Evolutionary conservation across 2,113 vertebrate species (phyloP).

Genomic region (Lepidothrix coronata): DNA sequence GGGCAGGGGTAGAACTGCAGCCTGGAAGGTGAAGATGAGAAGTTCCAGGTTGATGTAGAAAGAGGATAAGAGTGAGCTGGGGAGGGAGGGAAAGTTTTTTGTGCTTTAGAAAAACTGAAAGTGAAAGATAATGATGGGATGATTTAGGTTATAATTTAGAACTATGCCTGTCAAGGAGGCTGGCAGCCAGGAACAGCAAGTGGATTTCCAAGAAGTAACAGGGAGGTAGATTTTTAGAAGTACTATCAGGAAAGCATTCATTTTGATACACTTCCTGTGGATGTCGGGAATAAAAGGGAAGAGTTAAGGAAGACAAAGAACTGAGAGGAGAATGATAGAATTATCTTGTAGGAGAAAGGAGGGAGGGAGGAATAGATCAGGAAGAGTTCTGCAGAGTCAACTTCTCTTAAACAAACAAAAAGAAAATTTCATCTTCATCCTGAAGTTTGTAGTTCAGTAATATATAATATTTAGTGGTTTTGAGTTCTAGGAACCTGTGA

Average conservation of each 20-base stretch:
- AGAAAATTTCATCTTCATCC: background rate
- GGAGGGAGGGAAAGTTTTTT: background rate
- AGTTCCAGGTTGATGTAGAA: background rate
- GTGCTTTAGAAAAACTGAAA: background rate
- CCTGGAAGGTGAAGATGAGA: background rate
- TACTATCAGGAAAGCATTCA: background rate
- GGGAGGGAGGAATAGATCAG: background rate
- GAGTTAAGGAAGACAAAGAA: background rate
- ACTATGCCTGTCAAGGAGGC: background rate
- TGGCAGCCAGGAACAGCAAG: background rate
- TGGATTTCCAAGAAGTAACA: background rate
- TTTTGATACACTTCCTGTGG: background rate
- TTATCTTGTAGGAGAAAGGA: background rate
- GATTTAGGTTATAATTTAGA: background rate
- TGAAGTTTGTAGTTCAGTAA: background rate
- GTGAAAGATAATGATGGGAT: background rate
- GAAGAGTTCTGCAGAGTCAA: background rate
- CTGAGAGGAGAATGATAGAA: background rate
- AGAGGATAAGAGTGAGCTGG: background rate
- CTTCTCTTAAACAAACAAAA: background rate
- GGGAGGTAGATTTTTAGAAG: background rate
- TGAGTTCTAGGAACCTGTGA: background rate
- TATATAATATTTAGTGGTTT: background rate
- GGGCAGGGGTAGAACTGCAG: background rate
- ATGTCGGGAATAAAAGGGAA: background rate